These are phyloP conservation scores for Didymodactylos carnosus DNA, from an alignment of 2,888 invertebrate species.

Conservation along the genomic window DNA sequence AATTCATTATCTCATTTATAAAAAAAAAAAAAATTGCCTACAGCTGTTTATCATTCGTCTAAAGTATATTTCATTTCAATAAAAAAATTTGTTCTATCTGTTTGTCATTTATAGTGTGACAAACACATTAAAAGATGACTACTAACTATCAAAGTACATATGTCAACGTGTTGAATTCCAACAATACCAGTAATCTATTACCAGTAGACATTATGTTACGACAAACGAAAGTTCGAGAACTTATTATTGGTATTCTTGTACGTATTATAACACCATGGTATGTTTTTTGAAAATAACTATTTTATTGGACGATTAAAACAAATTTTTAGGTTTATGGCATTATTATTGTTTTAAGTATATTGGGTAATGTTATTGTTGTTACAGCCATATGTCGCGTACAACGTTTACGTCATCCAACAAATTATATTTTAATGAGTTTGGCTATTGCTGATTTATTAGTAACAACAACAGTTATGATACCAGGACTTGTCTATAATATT, in stretches of 20 bases:
- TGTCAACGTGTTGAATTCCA: too few relatives aligned
- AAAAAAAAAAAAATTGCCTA: too few relatives aligned
- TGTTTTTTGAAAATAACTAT: background rate
- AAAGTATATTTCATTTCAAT: too few relatives aligned
- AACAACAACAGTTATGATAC: constrained; percentile 13
- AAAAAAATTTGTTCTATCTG: too few relatives aligned
- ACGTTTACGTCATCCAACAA: constrained; percentile 4
- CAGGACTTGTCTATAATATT: constrained; percentile 4
- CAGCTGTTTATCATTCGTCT: too few relatives aligned
- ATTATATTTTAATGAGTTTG: constrained; percentile 9
- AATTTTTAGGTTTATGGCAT: background rate
- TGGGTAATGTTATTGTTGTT: constrained; percentile 10
- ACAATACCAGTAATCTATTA: too few relatives aligned
- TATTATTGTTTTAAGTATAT: constrained; percentile 1
- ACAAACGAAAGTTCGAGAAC: too few relatives aligned
- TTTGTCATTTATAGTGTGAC: too few relatives aligned
- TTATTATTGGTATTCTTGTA: background rate
- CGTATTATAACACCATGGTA: background rate
- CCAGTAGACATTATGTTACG: too few relatives aligned
- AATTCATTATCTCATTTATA: too few relatives aligned
- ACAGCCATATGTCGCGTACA: constrained; percentile 2
- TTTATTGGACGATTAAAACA: background rate
- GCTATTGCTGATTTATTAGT: constrained; percentile 11
- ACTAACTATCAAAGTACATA: too few relatives aligned
- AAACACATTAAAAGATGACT: too few relatives aligned